These are phyloP conservation scores for Sebastes diploproa DNA, from an alignment of 2,797 vertebrate genomes.

Conservation along the genomic window DNA sequence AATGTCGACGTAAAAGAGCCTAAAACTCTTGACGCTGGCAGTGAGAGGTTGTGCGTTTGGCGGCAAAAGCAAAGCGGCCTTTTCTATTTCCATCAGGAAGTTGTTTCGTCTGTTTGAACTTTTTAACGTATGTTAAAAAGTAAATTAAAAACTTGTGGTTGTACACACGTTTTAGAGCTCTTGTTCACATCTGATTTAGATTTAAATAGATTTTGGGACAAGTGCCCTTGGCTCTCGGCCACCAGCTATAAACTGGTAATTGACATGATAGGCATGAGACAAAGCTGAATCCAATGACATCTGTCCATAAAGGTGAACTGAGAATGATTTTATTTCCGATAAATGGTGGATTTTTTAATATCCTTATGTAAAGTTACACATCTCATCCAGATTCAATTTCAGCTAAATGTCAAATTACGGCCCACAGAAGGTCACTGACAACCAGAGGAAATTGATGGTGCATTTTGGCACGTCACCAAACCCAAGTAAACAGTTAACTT, in stretches of 20 bases:
- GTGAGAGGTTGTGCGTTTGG: slow-evolving; percentile 19
- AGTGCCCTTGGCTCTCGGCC: slow-evolving; percentile 39
- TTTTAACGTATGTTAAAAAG: background rate
- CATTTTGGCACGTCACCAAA: slow-evolving; percentile 54
- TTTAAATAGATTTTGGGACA: slow-evolving; percentile 26
- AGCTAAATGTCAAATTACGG: slow-evolving; percentile 73
- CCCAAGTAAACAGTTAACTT: slow-evolving; percentile 44
- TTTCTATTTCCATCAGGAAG: slow-evolving; percentile 7
- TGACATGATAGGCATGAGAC: slow-evolving; percentile 57
- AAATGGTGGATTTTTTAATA: slow-evolving; percentile 56
- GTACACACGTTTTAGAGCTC: background rate
- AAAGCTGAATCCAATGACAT: slow-evolving; percentile 58
- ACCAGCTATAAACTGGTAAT: slow-evolving; percentile 50
- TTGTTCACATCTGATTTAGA: background rate
- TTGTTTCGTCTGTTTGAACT: background rate
- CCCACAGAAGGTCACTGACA: slow-evolving; percentile 71
- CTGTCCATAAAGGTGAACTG: slow-evolving; percentile 65
- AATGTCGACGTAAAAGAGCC: slow-evolving; percentile 61
- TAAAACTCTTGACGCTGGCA: slow-evolving; percentile 66
- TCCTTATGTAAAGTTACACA: slow-evolving; percentile 57
- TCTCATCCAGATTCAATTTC: slow-evolving; percentile 73
- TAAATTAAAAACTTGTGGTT: background rate
- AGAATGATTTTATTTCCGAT: slow-evolving; percentile 68
- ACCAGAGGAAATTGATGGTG: slow-evolving; percentile 57
- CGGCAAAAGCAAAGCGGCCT: background rate